phyloP scores from a whole-genome alignment of 2,113 vertebrate species.

The Azemiops feae region DNA sequence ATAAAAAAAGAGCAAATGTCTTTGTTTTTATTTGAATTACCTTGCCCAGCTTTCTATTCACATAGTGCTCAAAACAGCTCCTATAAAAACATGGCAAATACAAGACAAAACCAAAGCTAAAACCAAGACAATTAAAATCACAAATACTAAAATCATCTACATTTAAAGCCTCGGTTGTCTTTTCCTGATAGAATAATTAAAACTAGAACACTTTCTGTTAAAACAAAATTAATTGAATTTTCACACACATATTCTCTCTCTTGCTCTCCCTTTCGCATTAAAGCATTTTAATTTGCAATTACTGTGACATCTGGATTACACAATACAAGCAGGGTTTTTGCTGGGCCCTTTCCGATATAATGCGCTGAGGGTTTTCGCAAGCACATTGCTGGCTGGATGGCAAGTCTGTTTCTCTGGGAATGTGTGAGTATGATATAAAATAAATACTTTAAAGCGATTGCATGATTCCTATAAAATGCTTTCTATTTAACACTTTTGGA shows the following conservation, averaged over 20 bases:
- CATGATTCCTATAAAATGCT: not conserved
- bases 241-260: slow-evolving; percentile 17
- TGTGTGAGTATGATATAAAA: not conserved
- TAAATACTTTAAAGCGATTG: slow-evolving; percentile 40
- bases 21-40: not conserved
- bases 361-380: not conserved
- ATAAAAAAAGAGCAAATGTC: slow-evolving; percentile 37
- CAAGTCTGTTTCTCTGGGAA: slow-evolving; percentile 27
- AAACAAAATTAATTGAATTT: slow-evolving; percentile 49
- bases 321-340: not conserved
- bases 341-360: not conserved
- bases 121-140: not conserved
- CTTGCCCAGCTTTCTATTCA: not conserved
- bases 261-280: slow-evolving; percentile 42
- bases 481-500: slow-evolving; percentile 9
- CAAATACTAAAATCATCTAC: not conserved
- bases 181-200: slow-evolving; percentile 17
- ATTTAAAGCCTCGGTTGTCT: not conserved
- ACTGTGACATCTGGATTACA: slow-evolving; percentile 39
- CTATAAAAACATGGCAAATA: not conserved
- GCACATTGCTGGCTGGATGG: slow-evolving; percentile 10
- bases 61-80: not conserved
- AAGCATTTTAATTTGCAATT: slow-evolving; percentile 51
- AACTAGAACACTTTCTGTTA: slow-evolving; percentile 41
- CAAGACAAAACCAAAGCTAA: not conserved